Percentiles rank a stretch among this genome's conserved stretches.
Evolutionary conservation across 2,888 invertebrate species (phyloP).

Genomic region (Octodonta nipae): DNA sequence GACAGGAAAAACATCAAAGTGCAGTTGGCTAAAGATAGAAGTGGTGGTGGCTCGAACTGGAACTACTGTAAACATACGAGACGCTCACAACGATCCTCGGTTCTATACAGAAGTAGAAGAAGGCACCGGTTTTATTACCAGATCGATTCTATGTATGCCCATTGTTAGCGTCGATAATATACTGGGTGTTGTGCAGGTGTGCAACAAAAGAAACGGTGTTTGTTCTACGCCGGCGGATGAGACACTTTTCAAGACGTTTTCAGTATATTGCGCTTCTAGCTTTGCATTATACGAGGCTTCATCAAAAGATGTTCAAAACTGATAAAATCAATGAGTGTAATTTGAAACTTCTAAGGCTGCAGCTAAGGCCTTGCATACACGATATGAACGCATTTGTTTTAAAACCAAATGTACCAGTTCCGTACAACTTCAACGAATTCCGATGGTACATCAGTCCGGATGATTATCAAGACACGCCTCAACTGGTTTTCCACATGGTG

Average conservation of each 20-base stretch:
- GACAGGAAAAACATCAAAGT: constrained; percentile 42
- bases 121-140: constrained; percentile 42
- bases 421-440: constrained; percentile 37
- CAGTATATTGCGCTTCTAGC: constrained; percentile 45
- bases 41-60: constrained; percentile 40
- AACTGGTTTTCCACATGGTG: constrained; percentile 42
- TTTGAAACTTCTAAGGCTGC: constrained; percentile 36
- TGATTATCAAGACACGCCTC: constrained; percentile 39
- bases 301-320: constrained; percentile 38
- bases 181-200: constrained; percentile 43
- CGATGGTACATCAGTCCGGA: constrained; percentile 44
- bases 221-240: constrained; percentile 42
- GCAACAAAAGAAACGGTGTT: constrained; percentile 40
- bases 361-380: constrained; percentile 42
- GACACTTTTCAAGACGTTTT: constrained; percentile 41
- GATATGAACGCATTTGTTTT: constrained; percentile 38
- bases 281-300: constrained; percentile 43
- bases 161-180: constrained; percentile 36
- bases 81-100: constrained; percentile 43
- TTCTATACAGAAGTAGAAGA: constrained; percentile 43
- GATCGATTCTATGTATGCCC: constrained; percentile 43
- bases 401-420: constrained; percentile 33
- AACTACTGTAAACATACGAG: constrained; percentile 38
- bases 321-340: constrained; percentile 19
- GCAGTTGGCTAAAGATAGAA: constrained; percentile 37